Percentiles rank a stretch among this genome's conserved stretches.
Conservation (phyloP, 2,888 invertebrate genomes). For the Dryobota labecula region DNA sequence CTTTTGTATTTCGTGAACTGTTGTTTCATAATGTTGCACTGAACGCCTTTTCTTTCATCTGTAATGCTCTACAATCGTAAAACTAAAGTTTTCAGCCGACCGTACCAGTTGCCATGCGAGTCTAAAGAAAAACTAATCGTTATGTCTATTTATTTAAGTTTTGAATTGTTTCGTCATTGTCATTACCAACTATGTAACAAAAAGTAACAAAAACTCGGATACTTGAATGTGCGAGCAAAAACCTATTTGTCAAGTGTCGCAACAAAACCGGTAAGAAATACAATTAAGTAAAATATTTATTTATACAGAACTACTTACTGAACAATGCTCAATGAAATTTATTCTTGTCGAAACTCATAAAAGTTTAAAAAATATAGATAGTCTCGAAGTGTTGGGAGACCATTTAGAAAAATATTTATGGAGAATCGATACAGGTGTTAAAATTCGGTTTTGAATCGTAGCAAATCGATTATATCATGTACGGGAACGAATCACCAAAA, state of each 20-base stretch:
- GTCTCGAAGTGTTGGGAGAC: constrained; percentile 36
- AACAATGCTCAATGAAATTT: constrained; percentile 46
- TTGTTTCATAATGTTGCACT: constrained; percentile 74
- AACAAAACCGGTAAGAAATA: constrained; percentile 60
- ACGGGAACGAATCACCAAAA: constrained; percentile 75
- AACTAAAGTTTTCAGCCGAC: constrained; percentile 10
- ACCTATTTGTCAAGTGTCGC: constrained; percentile 65
- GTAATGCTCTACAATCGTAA: constrained; percentile 46
- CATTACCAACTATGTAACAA: constrained; percentile 58
- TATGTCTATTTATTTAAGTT: constrained; percentile 55
- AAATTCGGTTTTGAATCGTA: constrained; percentile 74
- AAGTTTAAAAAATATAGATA: constrained; percentile 37
- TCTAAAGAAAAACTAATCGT: constrained; percentile 41
- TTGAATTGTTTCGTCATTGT: constrained; percentile 60
- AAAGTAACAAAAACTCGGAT: constrained; percentile 71
- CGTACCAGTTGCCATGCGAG: constrained; percentile 49
- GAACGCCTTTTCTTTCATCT: constrained; percentile 61
- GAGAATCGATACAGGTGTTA: constrained; percentile 64
- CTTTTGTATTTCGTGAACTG: constrained; percentile 83
- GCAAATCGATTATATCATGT: constrained; percentile 78
- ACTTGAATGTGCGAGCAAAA: constrained; percentile 68
- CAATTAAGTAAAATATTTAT: constrained; percentile 60
- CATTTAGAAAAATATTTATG: constrained; percentile 57
- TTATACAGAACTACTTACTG: constrained; percentile 48
- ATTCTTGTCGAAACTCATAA: constrained; percentile 45